phyloP scores from a whole-genome alignment of 2,797 vertebrate genomes.

The Lagorchestes hirsutus region DNA sequence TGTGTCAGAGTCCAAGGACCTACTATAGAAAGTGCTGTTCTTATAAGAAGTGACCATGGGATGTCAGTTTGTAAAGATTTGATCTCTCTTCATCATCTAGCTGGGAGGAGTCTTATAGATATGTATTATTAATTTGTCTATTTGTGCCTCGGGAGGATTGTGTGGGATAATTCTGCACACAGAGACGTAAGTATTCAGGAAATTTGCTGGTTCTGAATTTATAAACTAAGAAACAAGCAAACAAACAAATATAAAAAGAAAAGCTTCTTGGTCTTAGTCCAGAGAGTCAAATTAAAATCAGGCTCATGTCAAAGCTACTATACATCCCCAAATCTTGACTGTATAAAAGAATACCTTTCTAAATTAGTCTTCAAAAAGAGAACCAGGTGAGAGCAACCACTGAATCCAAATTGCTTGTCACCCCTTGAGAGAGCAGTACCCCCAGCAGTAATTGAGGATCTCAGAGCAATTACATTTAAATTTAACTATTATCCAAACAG shows the following conservation, averaged over 20 bases:
- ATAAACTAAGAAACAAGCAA: neutral
- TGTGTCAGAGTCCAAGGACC: neutral
- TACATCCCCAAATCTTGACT: neutral
- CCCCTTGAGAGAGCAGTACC: constrained; percentile 43
- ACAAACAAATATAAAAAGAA: constrained; percentile 43
- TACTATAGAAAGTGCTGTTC: neutral
- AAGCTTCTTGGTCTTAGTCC: constrained; percentile 36
- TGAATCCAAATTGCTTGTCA: constrained; percentile 51
- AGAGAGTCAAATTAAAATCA: constrained; percentile 49
- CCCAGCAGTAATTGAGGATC: constrained; percentile 49
- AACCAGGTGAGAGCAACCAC: constrained; percentile 42
- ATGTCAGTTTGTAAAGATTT: neutral
- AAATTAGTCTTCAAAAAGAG: constrained; percentile 51
- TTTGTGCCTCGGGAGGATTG: constrained; percentile 32
- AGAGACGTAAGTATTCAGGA: constrained; percentile 12
- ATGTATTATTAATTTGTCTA: constrained; percentile 12
- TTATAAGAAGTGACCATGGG: neutral
- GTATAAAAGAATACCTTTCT: constrained; percentile 20
- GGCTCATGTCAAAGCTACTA: constrained; percentile 45
- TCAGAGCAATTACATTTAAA: constrained; percentile 21
- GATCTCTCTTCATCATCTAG: neutral
- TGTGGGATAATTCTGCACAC: neutral
- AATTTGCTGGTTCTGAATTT: neutral
- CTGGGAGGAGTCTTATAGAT: constrained; percentile 14
- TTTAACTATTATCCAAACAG: constrained; percentile 47